phyloP scores from a whole-genome alignment of 2,888 invertebrate species.

The Incurvaria masculella region DNA sequence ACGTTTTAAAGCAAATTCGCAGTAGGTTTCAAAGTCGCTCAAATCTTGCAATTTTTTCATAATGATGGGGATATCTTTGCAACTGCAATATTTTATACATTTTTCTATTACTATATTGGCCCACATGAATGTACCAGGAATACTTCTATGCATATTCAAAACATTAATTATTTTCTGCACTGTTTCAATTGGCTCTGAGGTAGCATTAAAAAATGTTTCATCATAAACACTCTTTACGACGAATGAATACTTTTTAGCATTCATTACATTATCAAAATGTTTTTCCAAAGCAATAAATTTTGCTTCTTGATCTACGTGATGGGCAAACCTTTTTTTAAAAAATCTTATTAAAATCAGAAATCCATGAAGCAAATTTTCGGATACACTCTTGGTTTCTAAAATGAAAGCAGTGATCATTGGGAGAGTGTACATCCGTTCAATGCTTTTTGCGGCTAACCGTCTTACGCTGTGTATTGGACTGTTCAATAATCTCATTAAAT shows the following conservation, averaged over 20 bases:
- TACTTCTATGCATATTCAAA: conserved; percentile 19
- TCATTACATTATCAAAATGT: background rate
- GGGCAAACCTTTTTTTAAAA: conserved; percentile 24
- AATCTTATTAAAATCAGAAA: conserved; percentile 27
- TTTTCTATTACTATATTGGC: conserved; percentile 26
- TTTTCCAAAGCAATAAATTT: background rate
- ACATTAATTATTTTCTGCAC: conserved; percentile 22
- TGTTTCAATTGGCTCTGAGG: conserved; percentile 18
- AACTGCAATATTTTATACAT: conserved; percentile 22
- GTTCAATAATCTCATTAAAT: conserved; percentile 29
- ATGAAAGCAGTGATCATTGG: conserved; percentile 21
- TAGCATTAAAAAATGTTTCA: conserved; percentile 19
- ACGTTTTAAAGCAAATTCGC: conserved; percentile 25
- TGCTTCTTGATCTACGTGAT: conserved; percentile 1
- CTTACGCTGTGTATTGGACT: conserved; percentile 46
- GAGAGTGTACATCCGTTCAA: conserved; percentile 37
- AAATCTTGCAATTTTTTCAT: conserved; percentile 23
- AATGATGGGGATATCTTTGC: conserved; percentile 25
- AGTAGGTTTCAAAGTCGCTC: conserved; percentile 29
- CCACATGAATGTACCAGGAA: conserved; percentile 32
- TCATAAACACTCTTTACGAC: conserved; percentile 8
- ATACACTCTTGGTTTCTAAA: conserved; percentile 18
- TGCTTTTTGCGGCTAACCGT: conserved; percentile 38
- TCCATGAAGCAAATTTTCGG: conserved; percentile 43
- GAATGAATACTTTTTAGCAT: background rate